Evolutionary conservation across 2,888 invertebrate genomes (phyloP).

Genomic region (Hirtodrosophila confusa): DNA sequence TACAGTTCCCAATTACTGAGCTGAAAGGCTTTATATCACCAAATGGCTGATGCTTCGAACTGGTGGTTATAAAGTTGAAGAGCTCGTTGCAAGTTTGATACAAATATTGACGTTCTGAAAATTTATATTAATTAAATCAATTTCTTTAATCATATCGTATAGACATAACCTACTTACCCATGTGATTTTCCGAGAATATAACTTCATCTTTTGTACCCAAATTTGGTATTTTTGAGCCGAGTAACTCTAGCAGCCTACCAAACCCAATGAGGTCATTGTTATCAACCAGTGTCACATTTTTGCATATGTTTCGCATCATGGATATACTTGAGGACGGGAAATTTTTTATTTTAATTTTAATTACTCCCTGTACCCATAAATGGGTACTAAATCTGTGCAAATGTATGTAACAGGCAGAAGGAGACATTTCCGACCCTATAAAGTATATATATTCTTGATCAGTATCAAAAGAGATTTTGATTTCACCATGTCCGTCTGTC

Average conservation of each 20-base stretch:
- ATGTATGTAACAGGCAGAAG: too few species aligned
- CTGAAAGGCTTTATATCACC: slow-evolving; percentile 20
- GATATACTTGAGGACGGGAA: not conserved
- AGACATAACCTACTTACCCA: not conserved
- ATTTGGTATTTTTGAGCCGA: slow-evolving; percentile 2
- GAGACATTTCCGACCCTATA: too few species aligned
- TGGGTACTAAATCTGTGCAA: too few species aligned
- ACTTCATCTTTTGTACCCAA: not conserved
- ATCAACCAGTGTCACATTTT: slow-evolving; percentile 14
- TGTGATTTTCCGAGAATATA: not conserved
- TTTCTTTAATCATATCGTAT: not conserved
- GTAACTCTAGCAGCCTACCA: not conserved
- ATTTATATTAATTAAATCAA: not conserved
- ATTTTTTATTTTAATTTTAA: too few species aligned
- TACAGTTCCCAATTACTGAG: slow-evolving; percentile 8
- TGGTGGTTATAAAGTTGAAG: slow-evolving; percentile 85
- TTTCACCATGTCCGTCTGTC: too few species aligned
- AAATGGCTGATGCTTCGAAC: slow-evolving; percentile 41
- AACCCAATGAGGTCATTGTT: slow-evolving; percentile 10
- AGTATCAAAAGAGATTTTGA: too few species aligned
- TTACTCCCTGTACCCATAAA: too few species aligned
- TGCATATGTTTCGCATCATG: slow-evolving; percentile 8
- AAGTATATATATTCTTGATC: too few species aligned
- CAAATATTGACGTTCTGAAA: slow-evolving; percentile 88
- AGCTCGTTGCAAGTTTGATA: slow-evolving; percentile 92